Base-by-base conservation (phyloP, 2,888 invertebrate species). In the Sinohyriopsis cumingii region DNA sequence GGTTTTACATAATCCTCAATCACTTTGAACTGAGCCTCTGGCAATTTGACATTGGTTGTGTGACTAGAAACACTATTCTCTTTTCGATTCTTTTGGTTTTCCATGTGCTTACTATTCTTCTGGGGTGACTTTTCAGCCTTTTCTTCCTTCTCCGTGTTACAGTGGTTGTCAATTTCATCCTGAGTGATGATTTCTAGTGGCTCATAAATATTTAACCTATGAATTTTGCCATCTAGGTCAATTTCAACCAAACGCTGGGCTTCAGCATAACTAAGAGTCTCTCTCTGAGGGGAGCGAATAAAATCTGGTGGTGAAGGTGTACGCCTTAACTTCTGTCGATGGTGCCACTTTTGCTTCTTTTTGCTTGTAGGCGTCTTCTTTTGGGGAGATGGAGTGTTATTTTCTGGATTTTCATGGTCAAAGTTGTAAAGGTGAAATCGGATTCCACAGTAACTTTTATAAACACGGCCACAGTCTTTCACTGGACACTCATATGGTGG, bases 401-500 rank as follows among this genome's bases (percentile, higher is more conserved):
- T 82, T 62, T 88, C 87, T 63, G 87, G 86, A 77, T 94, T 94
- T 84, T 95, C 94, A 89, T 96, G 95, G 89, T 96, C 95, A 90
- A 93, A 95, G 89, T 95, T 95, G 78, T 94, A 94, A 82, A 96
- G 91, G 88, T 96, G 96, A 89, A 95, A 95, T 87, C 95, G 95
- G 81, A 96, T 92, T 1, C 96, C 96, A 84, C 94, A 94, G 77
- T 95, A 93, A 75, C 95, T 95, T 91, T 95, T 95, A 90, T 96
- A 96, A 28, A 94, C 93, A 89, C 95, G 94, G 80, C 94, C 94
- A 91, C 96, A 96, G 85, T 94, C 94, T 82, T 94, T 93, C 67
- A 95, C 92, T 15, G 96, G 96, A 87, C 96, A 97, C 84, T 94
- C 93, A 90, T 95, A 96, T 65, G 96, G 96, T 67, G 96, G 95